Evolutionary conservation across 2,888 invertebrate genomes (phyloP), one percentile per base, ranked within the genome.

Genomic region (Eudemis profundana): DNA sequence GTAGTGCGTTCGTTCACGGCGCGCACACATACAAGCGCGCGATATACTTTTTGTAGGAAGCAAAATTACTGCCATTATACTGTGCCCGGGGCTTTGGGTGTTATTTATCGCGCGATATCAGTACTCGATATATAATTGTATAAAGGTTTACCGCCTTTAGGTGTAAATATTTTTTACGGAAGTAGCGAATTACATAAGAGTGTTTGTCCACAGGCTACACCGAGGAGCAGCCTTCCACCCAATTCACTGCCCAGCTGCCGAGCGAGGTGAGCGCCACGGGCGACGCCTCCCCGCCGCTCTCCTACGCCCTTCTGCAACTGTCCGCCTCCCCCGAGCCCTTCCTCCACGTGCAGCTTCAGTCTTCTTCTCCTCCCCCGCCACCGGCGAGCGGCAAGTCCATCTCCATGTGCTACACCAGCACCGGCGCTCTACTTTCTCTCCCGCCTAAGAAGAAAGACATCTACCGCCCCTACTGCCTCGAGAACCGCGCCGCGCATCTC

Each of bases 391-490:
- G 94, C 83, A 96, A 96, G 87, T 96, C 96, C 68, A 92, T 95
- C 72, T 93, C 96, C 44, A 96, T 96, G 95, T 96, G 96, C 81
- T 97, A 96, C 85, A 97, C 96, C 57, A 97, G 96, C 86, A 96
- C 96, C 14, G 96, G 96, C 49, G 95, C 96, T n/a, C 94, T 96
- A 40, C 90, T 97, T 23, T 96, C 96, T 66, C 88, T 97, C 78
- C 97, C 97, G 70, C 97, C 97, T 2, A 97, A 97, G 87, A 97
- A 97, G 87, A 97, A 97, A 86, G 97, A 97, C 86, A 97, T 97
- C 76, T 97, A 97, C 86, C 93, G 97, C 69, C 97, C 97, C 0
- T 97, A 97, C 88, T 97, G 96, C 70, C 89, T 96, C 71, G 96
- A 95, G 69, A 95, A 95, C 76, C 94, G 94, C 78, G 93, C 94